phyloP scores from a whole-genome alignment of 2,888 invertebrate species.

The Platycnemis pennipes region DNA sequence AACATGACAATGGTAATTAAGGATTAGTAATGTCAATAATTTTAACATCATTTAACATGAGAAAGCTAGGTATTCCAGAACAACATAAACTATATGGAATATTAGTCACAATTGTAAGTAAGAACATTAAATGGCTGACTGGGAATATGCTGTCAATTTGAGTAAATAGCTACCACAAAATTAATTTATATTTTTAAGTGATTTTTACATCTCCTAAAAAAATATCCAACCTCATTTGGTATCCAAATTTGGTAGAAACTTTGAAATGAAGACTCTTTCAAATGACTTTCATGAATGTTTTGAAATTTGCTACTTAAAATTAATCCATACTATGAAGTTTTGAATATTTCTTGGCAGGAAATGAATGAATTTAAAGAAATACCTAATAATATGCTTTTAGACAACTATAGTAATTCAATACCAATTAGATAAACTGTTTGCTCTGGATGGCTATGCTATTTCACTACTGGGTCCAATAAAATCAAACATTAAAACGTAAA shows the following conservation, averaged over 20 bases:
- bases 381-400: too few relatives aligned
- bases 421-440: not conserved
- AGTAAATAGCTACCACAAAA: too few relatives aligned
- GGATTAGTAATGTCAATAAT: too few relatives aligned
- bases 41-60: too few relatives aligned
- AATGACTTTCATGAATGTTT: too few relatives aligned
- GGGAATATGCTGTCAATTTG: not conserved
- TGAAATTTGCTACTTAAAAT: too few relatives aligned
- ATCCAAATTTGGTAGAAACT: not conserved
- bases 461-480: not conserved
- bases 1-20: not conserved
- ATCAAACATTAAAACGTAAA: not conserved
- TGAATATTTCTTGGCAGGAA: not conserved
- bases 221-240: not conserved
- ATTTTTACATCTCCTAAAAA: not conserved
- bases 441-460: not conserved
- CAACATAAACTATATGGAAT: not conserved
- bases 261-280: not conserved
- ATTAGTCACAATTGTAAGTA: constrained; percentile 13
- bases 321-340: not conserved
- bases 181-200: not conserved
- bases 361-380: too few relatives aligned
- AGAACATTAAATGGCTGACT: not conserved
- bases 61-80: too few relatives aligned
- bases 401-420: too few relatives aligned